Base-by-base conservation (phyloP, 2,797 vertebrate genomes). In the Pelobates cultripes region DNA sequence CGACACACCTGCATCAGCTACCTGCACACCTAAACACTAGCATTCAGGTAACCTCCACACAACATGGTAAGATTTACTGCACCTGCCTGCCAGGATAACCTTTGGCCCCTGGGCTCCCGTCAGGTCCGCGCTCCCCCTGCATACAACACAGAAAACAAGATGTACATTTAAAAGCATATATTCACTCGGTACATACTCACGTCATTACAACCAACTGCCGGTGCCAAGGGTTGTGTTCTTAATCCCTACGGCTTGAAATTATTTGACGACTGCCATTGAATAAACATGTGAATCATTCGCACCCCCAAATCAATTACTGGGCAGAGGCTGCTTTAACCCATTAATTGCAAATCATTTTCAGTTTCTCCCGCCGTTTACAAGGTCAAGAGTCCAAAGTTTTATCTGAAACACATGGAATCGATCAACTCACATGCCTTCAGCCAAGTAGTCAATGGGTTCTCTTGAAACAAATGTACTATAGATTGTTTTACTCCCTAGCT, bases 1-100 rank as follows among this genome's bases (percentile, higher is more conserved):
- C 28, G 10, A 2, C 61, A 64, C 61, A 64, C 9, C 6, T 13
- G n/a, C 10, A 64, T 64, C 61, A 13, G 28, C 28, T 28, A 28
- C 61, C 61, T 73, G 40, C 40, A 43, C 72, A 15, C 66, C 64
- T 66, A 55, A 43, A 43, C 71, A 43, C 70, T 70, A 47, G n/a
- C 61, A 51, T 6, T 64, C 17, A 10, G 57, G 40, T 71, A 84
- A 84, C 89, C 90, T 89, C 90, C 87, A 87, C 89, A 94, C 93
- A 89, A 92, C 94, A 95, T 90, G 88, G 92, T 91, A 94, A 94
- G 95, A 97, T 97, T 98, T 98, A 99, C 98, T 99, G 98, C 98
- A 99, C 98, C 98, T 99, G 98, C 98, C 98, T 99, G 98, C 98
- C 98, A 98, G 97, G 97, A 99, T 99, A 99, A 96, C 98, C 97